Percentiles rank a stretch among this genome's conserved stretches.
Conservation (phyloP, 2,113 vertebrate species). For the Mungos mungo region DNA sequence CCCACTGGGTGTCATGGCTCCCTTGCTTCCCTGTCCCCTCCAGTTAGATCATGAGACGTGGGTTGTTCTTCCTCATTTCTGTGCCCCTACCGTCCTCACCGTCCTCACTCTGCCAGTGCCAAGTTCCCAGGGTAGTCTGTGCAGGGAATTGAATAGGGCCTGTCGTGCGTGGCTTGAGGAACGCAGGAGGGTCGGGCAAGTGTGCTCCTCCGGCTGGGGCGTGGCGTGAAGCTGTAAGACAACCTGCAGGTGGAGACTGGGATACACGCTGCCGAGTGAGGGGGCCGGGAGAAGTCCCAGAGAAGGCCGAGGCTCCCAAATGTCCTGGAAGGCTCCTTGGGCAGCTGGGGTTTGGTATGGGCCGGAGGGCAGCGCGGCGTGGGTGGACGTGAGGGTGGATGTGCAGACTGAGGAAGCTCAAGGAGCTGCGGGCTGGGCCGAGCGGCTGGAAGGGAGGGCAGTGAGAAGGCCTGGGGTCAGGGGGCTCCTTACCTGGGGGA, state of each 20-base stretch:
- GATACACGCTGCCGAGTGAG: not conserved
- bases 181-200: rapidly evolving
- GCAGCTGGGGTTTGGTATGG: not conserved
- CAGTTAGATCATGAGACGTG: not conserved
- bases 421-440: not conserved
- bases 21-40: not conserved
- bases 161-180: not conserved
- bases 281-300: not conserved
- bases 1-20: not conserved
- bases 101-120: no score
- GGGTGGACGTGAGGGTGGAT: not conserved
- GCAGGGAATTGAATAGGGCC: not conserved
- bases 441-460: not conserved
- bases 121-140: not conserved
- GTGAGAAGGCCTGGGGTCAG: not conserved
- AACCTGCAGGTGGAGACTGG: not conserved
- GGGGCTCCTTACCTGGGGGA: not conserved
- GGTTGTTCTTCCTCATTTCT: not conserved
- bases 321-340: not conserved
- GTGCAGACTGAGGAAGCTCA: not conserved
- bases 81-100: no score
- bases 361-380: not conserved
- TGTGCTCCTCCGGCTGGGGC: not conserved
- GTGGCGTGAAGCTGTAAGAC: not conserved
- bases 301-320: rapidly evolving